Conservation (phyloP, 2,113 vertebrate species). For the Terrapene triunguis region DNA sequence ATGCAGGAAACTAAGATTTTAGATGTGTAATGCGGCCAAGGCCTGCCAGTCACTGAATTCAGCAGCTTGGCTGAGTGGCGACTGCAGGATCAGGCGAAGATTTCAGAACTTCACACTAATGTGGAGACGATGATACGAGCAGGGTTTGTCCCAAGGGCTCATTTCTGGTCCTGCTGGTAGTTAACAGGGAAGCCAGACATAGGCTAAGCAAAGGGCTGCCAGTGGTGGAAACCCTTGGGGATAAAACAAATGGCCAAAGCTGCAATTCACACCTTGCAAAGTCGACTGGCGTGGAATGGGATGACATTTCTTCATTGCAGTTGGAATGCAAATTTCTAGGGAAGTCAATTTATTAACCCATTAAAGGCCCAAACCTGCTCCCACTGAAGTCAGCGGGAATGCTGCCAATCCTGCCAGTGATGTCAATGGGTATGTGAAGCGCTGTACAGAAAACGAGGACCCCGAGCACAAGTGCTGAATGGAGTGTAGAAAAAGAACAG, state of each 20-base stretch:
- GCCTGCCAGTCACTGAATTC: not conserved
- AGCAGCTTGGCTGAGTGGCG: not conserved
- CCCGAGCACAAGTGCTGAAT: not conserved
- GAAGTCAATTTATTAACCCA: not conserved
- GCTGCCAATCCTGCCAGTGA: not conserved
- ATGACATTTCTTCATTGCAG: not conserved
- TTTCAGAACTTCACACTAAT: not conserved
- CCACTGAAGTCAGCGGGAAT: not conserved
- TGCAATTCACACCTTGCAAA: not conserved
- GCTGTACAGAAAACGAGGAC: too few species aligned
- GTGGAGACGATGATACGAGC: not conserved
- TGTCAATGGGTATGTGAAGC: not conserved
- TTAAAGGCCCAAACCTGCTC: not conserved
- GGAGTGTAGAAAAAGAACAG: not conserved
- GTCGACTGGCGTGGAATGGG: not conserved
- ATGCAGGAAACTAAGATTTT: not conserved
- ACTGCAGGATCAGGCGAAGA: not conserved
- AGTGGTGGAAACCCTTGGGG: not conserved
- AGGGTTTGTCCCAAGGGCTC: not conserved
- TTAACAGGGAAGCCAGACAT: not conserved
- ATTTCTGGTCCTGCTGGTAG: not conserved
- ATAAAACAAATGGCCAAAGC: not conserved
- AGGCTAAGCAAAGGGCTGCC: not conserved
- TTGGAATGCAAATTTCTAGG: not conserved
- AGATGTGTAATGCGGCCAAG: not conserved